These are phyloP conservation scores for Thalpophila matura DNA, from an alignment of 2,888 invertebrate species.

Conservation along the genomic window DNA sequence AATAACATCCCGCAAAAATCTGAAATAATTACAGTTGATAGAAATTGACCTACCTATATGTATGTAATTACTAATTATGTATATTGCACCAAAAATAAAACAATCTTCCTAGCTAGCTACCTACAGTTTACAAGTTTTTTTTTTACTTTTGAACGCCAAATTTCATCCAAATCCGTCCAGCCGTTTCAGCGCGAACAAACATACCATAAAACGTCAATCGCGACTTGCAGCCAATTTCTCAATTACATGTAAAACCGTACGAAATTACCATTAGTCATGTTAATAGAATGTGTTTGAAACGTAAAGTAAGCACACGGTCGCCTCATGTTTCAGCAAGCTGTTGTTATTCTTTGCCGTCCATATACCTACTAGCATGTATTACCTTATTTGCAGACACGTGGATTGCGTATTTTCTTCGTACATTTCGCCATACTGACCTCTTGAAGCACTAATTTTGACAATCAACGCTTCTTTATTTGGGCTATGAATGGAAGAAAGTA, in stretches of 20 bases:
- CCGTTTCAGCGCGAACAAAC: too few relatives aligned
- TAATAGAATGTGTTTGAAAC: background rate
- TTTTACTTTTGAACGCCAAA: too few relatives aligned
- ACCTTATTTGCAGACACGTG: conserved; percentile 24
- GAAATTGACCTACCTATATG: too few relatives aligned
- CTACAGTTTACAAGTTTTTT: too few relatives aligned
- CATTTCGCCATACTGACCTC: background rate
- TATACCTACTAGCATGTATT: conserved; percentile 24
- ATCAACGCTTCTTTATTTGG: background rate
- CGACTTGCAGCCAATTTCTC: background rate
- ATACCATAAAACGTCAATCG: too few relatives aligned
- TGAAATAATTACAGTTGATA: too few relatives aligned
- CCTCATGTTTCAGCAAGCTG: background rate
- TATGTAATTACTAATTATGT: too few relatives aligned
- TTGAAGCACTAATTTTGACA: conserved; percentile 3
- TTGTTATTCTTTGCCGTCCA: background rate
- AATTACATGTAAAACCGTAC: background rate
- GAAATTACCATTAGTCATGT: background rate
- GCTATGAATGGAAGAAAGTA: background rate
- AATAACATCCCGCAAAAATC: too few relatives aligned
- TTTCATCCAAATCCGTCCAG: too few relatives aligned
- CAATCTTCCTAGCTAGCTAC: too few relatives aligned
- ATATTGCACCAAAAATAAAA: too few relatives aligned
- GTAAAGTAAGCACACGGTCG: background rate
- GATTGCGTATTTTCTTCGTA: conserved; percentile 6